Evolutionary conservation across 2,888 invertebrate species (phyloP), one percentile per base, ranked within the genome.

Genomic region (Torymus aiolomorphi): DNA sequence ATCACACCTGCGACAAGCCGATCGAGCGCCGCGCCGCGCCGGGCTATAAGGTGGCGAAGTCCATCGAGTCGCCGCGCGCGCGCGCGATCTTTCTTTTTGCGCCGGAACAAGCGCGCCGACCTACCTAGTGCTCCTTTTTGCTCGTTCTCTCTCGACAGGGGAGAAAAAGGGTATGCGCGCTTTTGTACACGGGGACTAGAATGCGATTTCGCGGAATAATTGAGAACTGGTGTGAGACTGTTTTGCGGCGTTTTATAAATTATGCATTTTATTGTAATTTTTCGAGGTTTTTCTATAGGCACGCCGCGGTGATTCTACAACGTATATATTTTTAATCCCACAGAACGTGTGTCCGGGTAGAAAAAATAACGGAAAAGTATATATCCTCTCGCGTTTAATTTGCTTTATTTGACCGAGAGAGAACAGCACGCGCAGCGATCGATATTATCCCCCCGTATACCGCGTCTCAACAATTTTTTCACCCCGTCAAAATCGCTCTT

Each of bases 141-240:
- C 24, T 61, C 18, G 11, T 14, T 14, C 18, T 12, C 8, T 20
- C 20, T 51, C 57, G 24, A 56, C 13, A 66, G 31, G 24, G 59
- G 31, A 59, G 18, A 75, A 59, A 10, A 42, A 56, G 51, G 57
- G 16, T 14, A 11, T 56, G 20, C 49, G 49, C 31, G 69, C 63
- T 70, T 63, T 62, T 57, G 51, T 63, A 20, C 42, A 42, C 20
- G 42, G 42, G 63, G 20, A 24, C 61, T 54, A 42, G 63, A 76
- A 57, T 51, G 57, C 16, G 54, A 70, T 76, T 76, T 76, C 76
- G 70, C 62, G 63, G 70, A 70, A 76, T 76, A 76, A 76, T 76
- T 70, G 70, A 70, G 70, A 52, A 42, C 62, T 42, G 10, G 56
- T n/a, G 70, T 13, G 12, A 24, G 2, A 16, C 65, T 51, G 13